Percentiles rank a stretch among this genome's conserved stretches.
Conservation (phyloP, 2,797 vertebrate genomes). For the Rachycentron canadum region DNA sequence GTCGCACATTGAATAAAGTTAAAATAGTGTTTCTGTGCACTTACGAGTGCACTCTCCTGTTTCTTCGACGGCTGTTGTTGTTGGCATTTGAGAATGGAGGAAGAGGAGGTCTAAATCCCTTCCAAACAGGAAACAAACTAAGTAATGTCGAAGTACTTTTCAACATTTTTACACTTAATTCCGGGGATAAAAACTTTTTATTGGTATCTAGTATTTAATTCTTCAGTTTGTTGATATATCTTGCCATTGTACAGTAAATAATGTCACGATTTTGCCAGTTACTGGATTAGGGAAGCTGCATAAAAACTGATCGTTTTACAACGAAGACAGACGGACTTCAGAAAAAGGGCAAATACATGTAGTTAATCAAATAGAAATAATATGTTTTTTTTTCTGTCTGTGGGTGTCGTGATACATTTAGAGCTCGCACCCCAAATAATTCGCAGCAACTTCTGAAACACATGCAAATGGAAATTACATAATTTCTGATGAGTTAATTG, state of each 20-base stretch:
- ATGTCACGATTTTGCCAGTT: conserved; percentile 22
- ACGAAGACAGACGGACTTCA: neutral
- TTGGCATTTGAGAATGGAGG: conserved; percentile 88
- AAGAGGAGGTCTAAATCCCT: conserved; percentile 89
- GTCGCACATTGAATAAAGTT: conserved; percentile 26
- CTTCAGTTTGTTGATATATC: neutral
- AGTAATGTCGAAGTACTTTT: conserved; percentile 68
- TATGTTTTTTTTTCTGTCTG: neutral
- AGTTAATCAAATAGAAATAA: neutral
- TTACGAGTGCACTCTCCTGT: conserved; percentile 84
- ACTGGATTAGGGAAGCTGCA: conserved; percentile 3
- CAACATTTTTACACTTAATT: conserved; percentile 23
- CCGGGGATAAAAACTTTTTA: accelerated
- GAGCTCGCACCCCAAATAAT: neutral
- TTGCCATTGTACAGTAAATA: neutral
- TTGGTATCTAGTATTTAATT: neutral
- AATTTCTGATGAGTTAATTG: neutral
- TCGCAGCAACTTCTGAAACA: neutral
- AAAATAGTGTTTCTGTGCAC: conserved; percentile 75
- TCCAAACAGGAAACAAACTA: conserved; percentile 88
- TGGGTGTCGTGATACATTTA: accelerated
- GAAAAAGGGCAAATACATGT: neutral
- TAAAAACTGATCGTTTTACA: conserved; percentile 30
- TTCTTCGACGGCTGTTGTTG: conserved; percentile 87
- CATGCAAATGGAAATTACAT: neutral